phyloP scores from a whole-genome alignment of 2,113 vertebrate genomes.

The Mustelus asterias region DNA sequence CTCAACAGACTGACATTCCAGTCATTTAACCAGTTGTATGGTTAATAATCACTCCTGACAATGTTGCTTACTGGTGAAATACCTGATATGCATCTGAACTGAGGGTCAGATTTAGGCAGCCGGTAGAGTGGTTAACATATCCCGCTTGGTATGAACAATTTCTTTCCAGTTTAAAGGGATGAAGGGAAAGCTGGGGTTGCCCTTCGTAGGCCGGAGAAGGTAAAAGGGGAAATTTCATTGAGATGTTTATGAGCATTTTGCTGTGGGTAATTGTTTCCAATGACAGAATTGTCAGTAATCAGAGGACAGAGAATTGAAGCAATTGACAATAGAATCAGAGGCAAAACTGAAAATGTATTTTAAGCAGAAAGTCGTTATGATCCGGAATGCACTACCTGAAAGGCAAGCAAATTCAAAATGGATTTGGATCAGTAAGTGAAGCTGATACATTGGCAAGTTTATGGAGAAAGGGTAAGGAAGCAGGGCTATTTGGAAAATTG shows the following conservation, averaged over 20 bases:
- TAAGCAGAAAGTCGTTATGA: not conserved
- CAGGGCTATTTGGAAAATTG: not conserved
- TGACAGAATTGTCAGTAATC: not conserved
- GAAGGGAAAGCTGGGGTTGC: not conserved
- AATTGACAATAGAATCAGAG: not conserved
- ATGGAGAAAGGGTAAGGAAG: not conserved
- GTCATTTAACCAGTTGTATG: not conserved
- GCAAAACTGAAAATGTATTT: not conserved
- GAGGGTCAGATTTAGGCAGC: not conserved
- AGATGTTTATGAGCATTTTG: not conserved
- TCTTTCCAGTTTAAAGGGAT: not conserved
- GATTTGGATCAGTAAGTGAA: not conserved
- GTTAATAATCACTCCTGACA: not conserved
- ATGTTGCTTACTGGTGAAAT: not conserved
- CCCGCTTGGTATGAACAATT: not conserved
- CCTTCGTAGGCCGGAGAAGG: not conserved
- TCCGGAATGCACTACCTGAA: not conserved
- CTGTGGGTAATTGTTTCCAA: not conserved
- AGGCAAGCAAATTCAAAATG: not conserved
- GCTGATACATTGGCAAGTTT: not conserved
- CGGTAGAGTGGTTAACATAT: not conserved
- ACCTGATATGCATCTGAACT: not conserved
- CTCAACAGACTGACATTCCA: constrained; percentile 1
- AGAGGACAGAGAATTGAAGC: not conserved
- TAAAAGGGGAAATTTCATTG: not conserved